Percentiles rank a stretch among this genome's conserved stretches.
These are phyloP conservation scores for Agonopterix alstromeriana DNA, from an alignment of 2,888 invertebrate genomes.

Conservation along the genomic window DNA sequence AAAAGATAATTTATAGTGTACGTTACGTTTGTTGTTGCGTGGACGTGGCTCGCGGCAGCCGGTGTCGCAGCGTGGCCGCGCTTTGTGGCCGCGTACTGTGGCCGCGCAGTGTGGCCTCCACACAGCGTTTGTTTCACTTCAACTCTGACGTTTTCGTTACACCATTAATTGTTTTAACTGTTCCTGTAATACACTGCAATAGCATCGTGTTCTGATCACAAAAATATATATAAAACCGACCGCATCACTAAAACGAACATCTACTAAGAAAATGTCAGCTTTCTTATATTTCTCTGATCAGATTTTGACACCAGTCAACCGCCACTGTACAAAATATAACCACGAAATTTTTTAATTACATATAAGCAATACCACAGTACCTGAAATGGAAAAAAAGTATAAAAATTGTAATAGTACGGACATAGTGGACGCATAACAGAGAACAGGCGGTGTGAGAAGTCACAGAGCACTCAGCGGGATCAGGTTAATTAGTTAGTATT, in stretches of 20 bases:
- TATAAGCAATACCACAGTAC: constrained; percentile 73
- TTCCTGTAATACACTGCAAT: constrained; percentile 18
- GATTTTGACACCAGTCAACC: constrained; percentile 32
- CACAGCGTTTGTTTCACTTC: neutral
- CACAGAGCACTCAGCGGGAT: neutral
- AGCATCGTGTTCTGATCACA: constrained; percentile 2
- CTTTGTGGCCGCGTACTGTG: neutral
- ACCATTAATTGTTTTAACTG: constrained; percentile 35
- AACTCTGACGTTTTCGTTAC: constrained; percentile 20
- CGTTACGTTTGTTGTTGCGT: constrained; percentile 51
- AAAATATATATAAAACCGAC: neutral
- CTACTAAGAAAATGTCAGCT: neutral
- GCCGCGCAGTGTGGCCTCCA: neutral
- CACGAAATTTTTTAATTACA: constrained; percentile 54
- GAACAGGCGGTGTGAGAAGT: constrained; percentile 2
- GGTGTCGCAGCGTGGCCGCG: constrained; percentile 22
- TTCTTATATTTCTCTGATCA: constrained; percentile 20
- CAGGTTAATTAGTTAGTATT: no score
- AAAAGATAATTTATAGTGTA: constrained; percentile 65
- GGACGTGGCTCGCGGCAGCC: constrained; percentile 25
- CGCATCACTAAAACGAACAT: no score
- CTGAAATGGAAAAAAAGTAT: constrained; percentile 49
- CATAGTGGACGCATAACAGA: constrained; percentile 48
- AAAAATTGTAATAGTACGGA: constrained; percentile 55
- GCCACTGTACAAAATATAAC: constrained; percentile 41